These are phyloP conservation scores for Drosophila arizonae DNA, from an alignment of 1,140 invertebrate species.

Conservation along the genomic window DNA sequence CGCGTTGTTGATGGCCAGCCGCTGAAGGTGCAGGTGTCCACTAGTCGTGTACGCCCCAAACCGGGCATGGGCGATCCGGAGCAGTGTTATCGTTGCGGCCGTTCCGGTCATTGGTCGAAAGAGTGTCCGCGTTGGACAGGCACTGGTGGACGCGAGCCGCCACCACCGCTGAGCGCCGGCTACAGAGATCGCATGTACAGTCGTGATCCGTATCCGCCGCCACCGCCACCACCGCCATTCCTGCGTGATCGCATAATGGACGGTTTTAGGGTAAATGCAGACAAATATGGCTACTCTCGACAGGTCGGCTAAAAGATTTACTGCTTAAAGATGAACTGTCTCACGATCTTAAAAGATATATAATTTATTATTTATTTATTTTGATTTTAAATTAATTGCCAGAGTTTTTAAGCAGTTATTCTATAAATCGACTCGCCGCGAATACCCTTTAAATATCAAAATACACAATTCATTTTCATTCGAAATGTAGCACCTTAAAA, in stretches of 20 bases:
- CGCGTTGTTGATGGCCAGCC: slow-evolving; percentile 92
- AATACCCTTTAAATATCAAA: slow-evolving; percentile 14
- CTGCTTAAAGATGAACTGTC: slow-evolving; percentile 9
- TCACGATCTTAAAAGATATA: neutral
- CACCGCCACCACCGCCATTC: slow-evolving; percentile 92
- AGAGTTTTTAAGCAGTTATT: slow-evolving; percentile 38
- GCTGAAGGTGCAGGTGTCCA: slow-evolving; percentile 95
- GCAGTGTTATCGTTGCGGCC: slow-evolving; percentile 96
- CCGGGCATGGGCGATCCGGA: slow-evolving; percentile 97
- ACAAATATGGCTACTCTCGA: slow-evolving; percentile 30
- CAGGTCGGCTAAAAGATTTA: slow-evolving; percentile 64
- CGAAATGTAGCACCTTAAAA: neutral
- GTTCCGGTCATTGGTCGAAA: slow-evolving; percentile 97
- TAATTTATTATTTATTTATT: neutral
- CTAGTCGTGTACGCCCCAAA: slow-evolving; percentile 94
- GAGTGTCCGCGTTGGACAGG: slow-evolving; percentile 93
- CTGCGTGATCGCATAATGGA: slow-evolving; percentile 93
- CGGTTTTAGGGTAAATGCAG: slow-evolving; percentile 89
- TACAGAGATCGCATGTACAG: slow-evolving; percentile 92
- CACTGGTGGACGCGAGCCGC: slow-evolving; percentile 72
- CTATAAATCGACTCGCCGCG: slow-evolving; percentile 36
- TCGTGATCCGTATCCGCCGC: slow-evolving; percentile 91
- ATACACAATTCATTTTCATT: neutral
- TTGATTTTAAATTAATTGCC: neutral
- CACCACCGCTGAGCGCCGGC: slow-evolving; percentile 71